Evolutionary conservation across 2,797 vertebrate genomes (phyloP).

Genomic region (Austrolebias charrua): DNA sequence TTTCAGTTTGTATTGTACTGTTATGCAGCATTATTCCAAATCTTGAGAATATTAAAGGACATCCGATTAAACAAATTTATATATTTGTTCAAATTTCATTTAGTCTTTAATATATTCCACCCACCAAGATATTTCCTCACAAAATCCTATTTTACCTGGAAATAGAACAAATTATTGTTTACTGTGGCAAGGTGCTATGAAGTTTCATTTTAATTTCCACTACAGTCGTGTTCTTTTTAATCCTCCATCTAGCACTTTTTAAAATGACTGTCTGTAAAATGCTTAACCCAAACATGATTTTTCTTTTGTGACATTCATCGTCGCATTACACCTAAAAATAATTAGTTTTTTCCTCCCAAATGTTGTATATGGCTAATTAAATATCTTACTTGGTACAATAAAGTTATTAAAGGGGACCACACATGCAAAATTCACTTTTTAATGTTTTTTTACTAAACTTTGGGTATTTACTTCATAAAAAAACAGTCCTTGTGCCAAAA

Average conservation of each 20-base stretch:
- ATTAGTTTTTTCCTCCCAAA: constrained; percentile 37
- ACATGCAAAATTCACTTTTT: too few relatives aligned
- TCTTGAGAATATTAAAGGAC: not conserved
- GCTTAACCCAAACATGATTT: constrained; percentile 34
- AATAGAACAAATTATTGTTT: constrained; percentile 48
- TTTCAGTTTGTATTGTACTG: too few relatives aligned
- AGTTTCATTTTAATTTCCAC: constrained; percentile 43
- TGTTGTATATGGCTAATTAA: constrained; percentile 35
- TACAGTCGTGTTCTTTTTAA: constrained; percentile 51
- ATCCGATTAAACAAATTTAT: constrained; percentile 18
- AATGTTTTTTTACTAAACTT: too few relatives aligned
- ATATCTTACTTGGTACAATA: constrained; percentile 39
- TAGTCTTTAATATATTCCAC: constrained; percentile 27
- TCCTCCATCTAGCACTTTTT: constrained; percentile 39
- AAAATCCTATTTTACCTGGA: constrained; percentile 47
- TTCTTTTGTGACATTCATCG: constrained; percentile 45
- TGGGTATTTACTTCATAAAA: too few relatives aligned
- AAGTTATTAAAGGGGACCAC: too few relatives aligned
- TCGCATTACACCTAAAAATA: constrained; percentile 46
- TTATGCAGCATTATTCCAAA: not conserved
- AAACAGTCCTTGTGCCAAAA: too few relatives aligned
- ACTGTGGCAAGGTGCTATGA: constrained; percentile 38
- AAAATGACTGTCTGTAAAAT: constrained; percentile 53
- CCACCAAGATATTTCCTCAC: constrained; percentile 20
- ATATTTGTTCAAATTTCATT: constrained; percentile 11